phyloP scores from a whole-genome alignment of 2,797 vertebrate genomes.

The Eidolon dupreanum region DNA sequence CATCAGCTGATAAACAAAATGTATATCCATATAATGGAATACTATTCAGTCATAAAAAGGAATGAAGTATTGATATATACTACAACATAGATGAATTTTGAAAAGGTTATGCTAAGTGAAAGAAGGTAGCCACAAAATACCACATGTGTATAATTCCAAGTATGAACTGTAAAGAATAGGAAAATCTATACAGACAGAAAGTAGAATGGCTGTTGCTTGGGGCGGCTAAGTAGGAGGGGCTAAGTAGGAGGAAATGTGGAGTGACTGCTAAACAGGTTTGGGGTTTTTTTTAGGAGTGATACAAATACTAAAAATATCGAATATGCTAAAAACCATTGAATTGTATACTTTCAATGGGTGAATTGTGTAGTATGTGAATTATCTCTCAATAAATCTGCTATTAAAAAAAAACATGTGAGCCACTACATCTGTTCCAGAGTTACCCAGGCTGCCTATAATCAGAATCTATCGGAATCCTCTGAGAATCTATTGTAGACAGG shows the following conservation, averaged over 20 bases:
- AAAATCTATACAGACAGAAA: background rate
- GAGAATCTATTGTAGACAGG: background rate
- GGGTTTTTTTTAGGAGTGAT: background rate
- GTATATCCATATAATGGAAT: background rate
- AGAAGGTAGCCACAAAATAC: background rate
- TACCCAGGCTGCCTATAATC: background rate
- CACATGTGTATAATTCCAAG: background rate
- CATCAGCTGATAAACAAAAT: background rate
- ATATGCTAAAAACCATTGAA: background rate
- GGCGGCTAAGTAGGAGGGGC: background rate
- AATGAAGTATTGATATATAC: background rate
- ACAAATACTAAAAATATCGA: slow-evolving; percentile 33
- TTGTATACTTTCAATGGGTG: background rate
- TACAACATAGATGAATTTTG: background rate
- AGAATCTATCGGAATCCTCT: background rate
- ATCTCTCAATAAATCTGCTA: background rate
- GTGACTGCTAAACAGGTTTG: background rate
- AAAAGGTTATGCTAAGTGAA: background rate
- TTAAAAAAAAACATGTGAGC: background rate
- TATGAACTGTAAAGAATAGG: background rate
- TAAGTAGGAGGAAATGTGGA: background rate
- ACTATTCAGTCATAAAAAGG: background rate
- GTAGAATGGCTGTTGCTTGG: background rate
- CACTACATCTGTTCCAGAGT: background rate
- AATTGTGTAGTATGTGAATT: background rate